phyloP scores from a whole-genome alignment of 2,113 vertebrate genomes.

The Sylvilagus bachmani region DNA sequence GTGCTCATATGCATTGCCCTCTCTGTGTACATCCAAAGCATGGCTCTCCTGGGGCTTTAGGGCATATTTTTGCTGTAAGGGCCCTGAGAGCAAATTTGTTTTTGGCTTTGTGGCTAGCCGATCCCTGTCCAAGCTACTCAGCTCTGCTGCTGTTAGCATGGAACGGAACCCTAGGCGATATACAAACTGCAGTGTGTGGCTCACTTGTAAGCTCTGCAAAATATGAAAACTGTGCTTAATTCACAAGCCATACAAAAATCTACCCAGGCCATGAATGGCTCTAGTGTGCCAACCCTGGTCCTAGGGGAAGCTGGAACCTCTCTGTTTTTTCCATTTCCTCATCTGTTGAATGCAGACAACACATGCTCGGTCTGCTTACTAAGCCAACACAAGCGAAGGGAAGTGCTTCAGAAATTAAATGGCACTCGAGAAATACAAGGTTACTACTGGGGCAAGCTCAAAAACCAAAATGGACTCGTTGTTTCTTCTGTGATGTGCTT shows the following conservation, averaged over 20 bases:
- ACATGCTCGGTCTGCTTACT: not conserved
- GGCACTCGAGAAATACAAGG: not conserved
- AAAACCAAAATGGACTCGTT: not conserved
- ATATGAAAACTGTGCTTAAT: not conserved
- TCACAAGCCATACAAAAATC: not conserved
- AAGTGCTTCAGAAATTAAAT: conserved; percentile 5
- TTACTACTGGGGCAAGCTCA: not conserved
- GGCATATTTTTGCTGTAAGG: not conserved
- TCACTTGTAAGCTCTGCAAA: conserved; percentile 10
- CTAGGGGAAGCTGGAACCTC: not conserved
- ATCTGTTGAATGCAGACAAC: not conserved
- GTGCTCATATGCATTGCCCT: not conserved
- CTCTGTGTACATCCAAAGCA: not conserved
- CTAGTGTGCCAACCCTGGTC: not conserved
- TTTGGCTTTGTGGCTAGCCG: not conserved
- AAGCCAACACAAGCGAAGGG: not conserved
- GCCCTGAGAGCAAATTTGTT: not conserved
- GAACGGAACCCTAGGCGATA: not conserved
- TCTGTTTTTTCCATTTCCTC: not conserved
- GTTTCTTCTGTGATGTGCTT: conserved; percentile 1
- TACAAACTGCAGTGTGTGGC: not conserved
- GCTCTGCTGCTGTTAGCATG: not conserved
- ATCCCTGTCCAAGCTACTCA: not conserved
- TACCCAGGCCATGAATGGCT: not conserved
- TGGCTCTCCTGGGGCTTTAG: not conserved